Conservation (phyloP, 2,888 invertebrate species). For the Drosophila pseudotalamancana region DNA sequence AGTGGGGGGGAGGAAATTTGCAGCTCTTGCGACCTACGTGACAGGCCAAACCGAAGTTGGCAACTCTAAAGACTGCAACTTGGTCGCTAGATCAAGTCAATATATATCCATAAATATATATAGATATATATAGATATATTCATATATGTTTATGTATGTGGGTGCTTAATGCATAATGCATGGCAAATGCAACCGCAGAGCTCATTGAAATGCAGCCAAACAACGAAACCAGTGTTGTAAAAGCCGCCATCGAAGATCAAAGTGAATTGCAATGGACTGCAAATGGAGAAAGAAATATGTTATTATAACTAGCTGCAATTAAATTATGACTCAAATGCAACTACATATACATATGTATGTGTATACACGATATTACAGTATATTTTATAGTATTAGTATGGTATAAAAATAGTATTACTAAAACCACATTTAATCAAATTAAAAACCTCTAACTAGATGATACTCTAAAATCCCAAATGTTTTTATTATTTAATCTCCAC, state of each 20-base stretch:
- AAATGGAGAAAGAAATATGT: not conserved
- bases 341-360: no score
- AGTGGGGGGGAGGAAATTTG: not conserved
- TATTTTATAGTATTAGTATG: no score
- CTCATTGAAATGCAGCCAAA: conserved; percentile 46
- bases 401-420: no score
- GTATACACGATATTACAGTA: no score
- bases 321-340: not conserved
- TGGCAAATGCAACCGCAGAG: conserved; percentile 42
- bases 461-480: no score
- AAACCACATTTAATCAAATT: no score
- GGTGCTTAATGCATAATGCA: conserved; percentile 65
- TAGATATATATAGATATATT: not conserved
- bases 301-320: not conserved
- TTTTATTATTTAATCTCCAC: no score
- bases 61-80: conserved; percentile 51
- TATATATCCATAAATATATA: not conserved
- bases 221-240: conserved; percentile 4
- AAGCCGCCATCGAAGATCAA: conserved; percentile 4
- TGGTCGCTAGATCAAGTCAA: conserved; percentile 59
- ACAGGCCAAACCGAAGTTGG: conserved; percentile 42
- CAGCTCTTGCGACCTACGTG: conserved; percentile 68
- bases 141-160: conserved; percentile 14
- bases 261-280: conserved; percentile 2
- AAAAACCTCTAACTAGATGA: no score